Conservation (phyloP, 1,140 invertebrate genomes). For the Wasmannia auropunctata region DNA sequence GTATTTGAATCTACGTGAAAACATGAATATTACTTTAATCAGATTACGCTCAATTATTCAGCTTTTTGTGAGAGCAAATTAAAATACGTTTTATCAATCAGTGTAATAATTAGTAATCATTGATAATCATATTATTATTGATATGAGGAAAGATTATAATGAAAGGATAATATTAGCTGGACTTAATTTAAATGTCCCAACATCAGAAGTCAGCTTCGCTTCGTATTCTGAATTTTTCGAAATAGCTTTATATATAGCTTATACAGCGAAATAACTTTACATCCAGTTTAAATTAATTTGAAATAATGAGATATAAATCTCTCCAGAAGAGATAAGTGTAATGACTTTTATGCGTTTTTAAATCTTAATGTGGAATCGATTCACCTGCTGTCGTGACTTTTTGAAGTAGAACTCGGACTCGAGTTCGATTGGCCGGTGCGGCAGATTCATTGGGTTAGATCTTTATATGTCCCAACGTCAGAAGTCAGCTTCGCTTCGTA, state of each 20-base stretch:
- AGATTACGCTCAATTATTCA: not conserved
- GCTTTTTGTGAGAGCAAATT: not conserved
- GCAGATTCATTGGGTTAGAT: conserved; percentile 36
- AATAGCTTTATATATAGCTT: too few species aligned
- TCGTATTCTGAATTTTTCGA: not conserved
- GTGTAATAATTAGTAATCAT: not conserved
- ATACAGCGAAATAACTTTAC: not conserved
- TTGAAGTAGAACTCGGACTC: not conserved
- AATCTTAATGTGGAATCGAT: conserved; percentile 32
- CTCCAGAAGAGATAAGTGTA: not conserved
- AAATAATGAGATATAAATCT: not conserved
- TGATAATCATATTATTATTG: not conserved
- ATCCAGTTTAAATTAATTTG: not conserved
- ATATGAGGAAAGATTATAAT: too few species aligned
- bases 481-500: not conserved
- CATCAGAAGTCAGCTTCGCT: not conserved
- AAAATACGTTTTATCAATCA: not conserved
- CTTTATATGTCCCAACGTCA: not conserved
- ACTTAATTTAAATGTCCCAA: not conserved
- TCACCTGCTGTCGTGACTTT: conserved; percentile 1
- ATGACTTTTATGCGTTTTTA: not conserved
- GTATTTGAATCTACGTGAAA: not conserved
- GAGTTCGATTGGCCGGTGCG: not conserved
- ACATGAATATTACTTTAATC: not conserved
- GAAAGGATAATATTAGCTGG: not conserved